These are phyloP conservation scores for Anoplopoma fimbria DNA, from an alignment of 2,113 vertebrate genomes.

Conservation along the genomic window DNA sequence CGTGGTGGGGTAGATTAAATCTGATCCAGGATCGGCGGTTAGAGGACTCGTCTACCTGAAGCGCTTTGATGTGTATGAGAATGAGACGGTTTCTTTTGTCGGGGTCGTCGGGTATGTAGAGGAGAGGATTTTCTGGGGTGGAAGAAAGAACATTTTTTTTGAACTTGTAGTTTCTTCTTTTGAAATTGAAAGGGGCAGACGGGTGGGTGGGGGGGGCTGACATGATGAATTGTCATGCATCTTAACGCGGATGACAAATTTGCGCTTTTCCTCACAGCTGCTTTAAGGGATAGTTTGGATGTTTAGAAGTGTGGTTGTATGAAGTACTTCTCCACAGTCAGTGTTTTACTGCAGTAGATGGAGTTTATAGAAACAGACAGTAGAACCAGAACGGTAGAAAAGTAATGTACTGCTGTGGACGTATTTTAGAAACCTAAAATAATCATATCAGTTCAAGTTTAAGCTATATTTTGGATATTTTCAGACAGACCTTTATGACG, in stretches of 20 bases:
- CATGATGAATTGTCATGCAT: constrained; percentile 75
- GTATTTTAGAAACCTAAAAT: too few relatives aligned
- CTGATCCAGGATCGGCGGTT: constrained; percentile 66
- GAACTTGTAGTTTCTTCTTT: constrained; percentile 54
- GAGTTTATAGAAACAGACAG: too few relatives aligned
- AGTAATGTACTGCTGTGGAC: too few relatives aligned
- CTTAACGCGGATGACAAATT: constrained; percentile 76
- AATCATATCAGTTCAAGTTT: too few relatives aligned
- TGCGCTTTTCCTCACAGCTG: constrained; percentile 73
- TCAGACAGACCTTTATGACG: too few relatives aligned
- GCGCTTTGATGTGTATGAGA: constrained; percentile 53
- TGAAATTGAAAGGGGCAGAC: constrained; percentile 36
- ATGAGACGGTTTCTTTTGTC: constrained; percentile 49
- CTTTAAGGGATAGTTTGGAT: background rate
- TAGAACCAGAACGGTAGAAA: too few relatives aligned
- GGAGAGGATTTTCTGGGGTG: constrained; percentile 39
- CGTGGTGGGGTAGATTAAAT: constrained; percentile 9
- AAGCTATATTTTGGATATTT: too few relatives aligned
- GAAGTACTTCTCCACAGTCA: background rate
- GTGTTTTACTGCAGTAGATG: background rate
- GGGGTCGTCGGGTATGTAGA: constrained; percentile 43
- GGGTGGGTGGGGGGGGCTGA: constrained; percentile 65
- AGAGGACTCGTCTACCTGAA: constrained; percentile 54
- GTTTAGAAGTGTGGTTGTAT: background rate
- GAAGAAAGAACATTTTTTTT: constrained; percentile 44